Evolutionary conservation across 2,797 vertebrate genomes (phyloP).

Genomic region (Eulemur albifrons): DNA sequence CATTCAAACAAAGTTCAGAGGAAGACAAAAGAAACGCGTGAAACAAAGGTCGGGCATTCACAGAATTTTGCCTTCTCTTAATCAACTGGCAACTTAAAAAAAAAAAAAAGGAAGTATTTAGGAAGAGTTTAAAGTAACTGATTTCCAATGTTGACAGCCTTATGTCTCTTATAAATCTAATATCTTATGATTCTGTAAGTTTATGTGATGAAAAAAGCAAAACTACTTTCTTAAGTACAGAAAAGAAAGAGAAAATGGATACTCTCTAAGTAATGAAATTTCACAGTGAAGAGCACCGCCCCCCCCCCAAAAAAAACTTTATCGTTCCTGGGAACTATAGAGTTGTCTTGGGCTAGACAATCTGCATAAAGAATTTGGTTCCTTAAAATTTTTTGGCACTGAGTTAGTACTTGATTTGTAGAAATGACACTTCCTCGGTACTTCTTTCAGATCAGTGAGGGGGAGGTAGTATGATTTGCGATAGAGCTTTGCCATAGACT

Average conservation of each 20-base stretch:
- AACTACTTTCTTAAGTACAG: background rate
- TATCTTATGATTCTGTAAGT: background rate
- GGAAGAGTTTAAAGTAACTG: background rate
- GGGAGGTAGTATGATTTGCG: background rate
- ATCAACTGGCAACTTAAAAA: background rate
- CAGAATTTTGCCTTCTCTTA: constrained; percentile 18
- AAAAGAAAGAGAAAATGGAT: background rate
- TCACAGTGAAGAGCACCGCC: background rate
- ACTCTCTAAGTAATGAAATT: background rate
- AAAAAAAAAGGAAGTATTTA: background rate
- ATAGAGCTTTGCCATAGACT: background rate
- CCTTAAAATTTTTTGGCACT: constrained; percentile 23
- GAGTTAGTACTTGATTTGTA: constrained; percentile 46
- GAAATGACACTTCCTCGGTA: constrained; percentile 49
- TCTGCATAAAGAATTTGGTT: constrained; percentile 17
- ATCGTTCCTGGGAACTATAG: background rate
- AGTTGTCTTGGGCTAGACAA: constrained; percentile 14
- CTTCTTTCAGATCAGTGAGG: background rate
- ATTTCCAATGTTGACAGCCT: background rate
- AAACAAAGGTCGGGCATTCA: background rate
- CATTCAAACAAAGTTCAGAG: background rate
- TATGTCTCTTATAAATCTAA: background rate
- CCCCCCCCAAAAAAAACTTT: background rate
- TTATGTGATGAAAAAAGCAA: background rate
- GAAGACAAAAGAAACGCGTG: background rate